Evolutionary conservation across 1,140 invertebrate genomes (phyloP).

Genomic region (Drosophila kurseongensis): DNA sequence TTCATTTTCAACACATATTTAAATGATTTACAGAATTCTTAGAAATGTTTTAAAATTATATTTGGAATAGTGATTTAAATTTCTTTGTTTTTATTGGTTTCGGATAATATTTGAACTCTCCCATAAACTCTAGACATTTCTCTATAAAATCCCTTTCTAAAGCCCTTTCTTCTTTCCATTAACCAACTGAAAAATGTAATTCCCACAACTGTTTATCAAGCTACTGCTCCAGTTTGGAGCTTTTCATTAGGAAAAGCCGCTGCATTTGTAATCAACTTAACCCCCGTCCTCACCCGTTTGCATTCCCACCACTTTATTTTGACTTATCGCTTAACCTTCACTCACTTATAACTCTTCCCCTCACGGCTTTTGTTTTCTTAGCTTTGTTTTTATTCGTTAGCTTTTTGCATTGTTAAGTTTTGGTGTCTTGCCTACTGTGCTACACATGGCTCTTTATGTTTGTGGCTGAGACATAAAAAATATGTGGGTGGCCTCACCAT

Average conservation of each 20-base stretch:
- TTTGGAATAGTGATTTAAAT: no score
- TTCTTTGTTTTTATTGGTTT: neutral
- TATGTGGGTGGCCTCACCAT: slow-evolving; percentile 51
- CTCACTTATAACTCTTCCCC: slow-evolving; percentile 44
- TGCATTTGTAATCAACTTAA: slow-evolving; percentile 28
- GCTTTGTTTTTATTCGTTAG: slow-evolving; percentile 19
- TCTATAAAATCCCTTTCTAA: slow-evolving; percentile 1
- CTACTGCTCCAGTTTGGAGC: slow-evolving; percentile 31
- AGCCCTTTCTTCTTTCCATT: slow-evolving; percentile 7
- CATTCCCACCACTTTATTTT: slow-evolving; percentile 45
- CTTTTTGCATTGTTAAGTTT: slow-evolving; percentile 51
- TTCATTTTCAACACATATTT: no score
- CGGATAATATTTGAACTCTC: neutral
- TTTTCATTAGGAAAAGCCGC: slow-evolving; percentile 45
- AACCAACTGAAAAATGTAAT: slow-evolving; percentile 12
- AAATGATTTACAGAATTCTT: no score
- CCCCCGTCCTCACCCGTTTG: slow-evolving; percentile 8
- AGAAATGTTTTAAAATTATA: no score
- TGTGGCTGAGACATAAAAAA: slow-evolving; percentile 29
- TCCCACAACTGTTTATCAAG: slow-evolving; percentile 30
- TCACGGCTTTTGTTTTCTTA: slow-evolving; percentile 26
- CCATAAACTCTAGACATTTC: neutral
- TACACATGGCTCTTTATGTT: slow-evolving; percentile 49
- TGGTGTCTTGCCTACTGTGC: slow-evolving; percentile 50
- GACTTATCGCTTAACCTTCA: slow-evolving; percentile 64